phyloP scores from a whole-genome alignment of 2,797 vertebrate species.

The Picus viridis region DNA sequence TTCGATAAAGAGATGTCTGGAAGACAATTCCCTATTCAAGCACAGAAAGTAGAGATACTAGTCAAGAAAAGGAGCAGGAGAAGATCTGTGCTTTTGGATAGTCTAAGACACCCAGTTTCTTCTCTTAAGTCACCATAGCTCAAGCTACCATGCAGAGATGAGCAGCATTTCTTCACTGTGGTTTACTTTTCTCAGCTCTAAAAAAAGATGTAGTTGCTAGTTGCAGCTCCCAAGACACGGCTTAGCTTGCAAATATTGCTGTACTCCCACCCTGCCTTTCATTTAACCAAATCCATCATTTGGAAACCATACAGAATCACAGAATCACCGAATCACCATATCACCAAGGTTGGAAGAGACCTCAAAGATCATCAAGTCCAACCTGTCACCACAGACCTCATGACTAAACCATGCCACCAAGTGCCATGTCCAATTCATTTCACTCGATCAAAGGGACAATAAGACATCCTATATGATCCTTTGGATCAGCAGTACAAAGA shows the following conservation, averaged over 20 bases:
- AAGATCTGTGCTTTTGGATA: not conserved
- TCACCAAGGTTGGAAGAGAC: too few relatives aligned
- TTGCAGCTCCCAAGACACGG: conserved; percentile 47
- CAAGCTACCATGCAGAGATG: not conserved
- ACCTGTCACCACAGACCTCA: too few relatives aligned
- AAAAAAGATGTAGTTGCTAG: conserved; percentile 15
- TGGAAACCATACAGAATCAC: not conserved
- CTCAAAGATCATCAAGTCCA: too few relatives aligned
- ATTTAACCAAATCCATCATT: not conserved
- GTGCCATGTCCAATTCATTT: not conserved
- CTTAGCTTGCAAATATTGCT: conserved; percentile 51
- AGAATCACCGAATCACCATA: too few relatives aligned
- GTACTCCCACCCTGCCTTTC: conserved; percentile 32
- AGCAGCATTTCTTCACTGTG: not conserved
- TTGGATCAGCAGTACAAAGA: not conserved
- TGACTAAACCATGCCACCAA: too few relatives aligned
- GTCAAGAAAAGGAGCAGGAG: not conserved
- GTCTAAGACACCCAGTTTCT: not conserved
- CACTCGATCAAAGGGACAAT: not conserved
- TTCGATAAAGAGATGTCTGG: not conserved
- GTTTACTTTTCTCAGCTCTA: conserved; percentile 22
- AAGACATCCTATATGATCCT: not conserved
- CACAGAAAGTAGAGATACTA: not conserved
- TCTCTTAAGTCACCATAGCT: not conserved
- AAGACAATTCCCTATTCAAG: not conserved